A percentile compares a stretch with the other conserved stretches of the same genome.
phyloP scores from a whole-genome alignment of 2,888 invertebrate genomes.

The Petrophora chlorosata region DNA sequence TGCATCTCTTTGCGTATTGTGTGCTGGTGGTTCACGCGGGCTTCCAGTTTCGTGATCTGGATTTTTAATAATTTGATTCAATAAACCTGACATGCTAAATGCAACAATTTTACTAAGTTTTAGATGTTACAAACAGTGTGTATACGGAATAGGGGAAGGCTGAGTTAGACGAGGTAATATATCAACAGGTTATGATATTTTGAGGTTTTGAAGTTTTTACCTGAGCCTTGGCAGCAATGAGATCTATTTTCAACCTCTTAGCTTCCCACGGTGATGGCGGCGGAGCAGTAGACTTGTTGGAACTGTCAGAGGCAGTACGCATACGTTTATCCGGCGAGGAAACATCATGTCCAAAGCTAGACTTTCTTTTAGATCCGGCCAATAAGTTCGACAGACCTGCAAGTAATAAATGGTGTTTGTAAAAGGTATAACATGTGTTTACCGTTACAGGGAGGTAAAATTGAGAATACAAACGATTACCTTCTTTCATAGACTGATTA shows the following conservation, averaged over 20 bases:
- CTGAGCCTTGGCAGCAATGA: constrained; percentile 85
- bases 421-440: too few species aligned
- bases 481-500: constrained; percentile 73
- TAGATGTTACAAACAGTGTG: too few species aligned
- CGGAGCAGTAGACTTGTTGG: constrained; percentile 43
- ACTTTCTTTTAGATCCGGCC: constrained; percentile 70
- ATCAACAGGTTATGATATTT: not conserved
- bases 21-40: constrained; percentile 87
- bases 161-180: too few species aligned
- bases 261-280: constrained; percentile 87
- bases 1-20: constrained; percentile 88
- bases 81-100: not conserved
- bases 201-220: constrained; percentile 44
- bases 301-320: constrained; percentile 60
- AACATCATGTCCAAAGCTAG: constrained; percentile 54
- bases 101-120: too few species aligned
- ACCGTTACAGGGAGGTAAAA: too few species aligned
- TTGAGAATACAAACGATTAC: constrained; percentile 41
- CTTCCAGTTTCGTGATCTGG: constrained; percentile 83
- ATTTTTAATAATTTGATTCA: constrained; percentile 2
- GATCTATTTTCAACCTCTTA: constrained; percentile 85
- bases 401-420: too few species aligned
- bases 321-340: constrained; percentile 67
- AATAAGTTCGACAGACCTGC: constrained; percentile 64
- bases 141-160: too few species aligned